Percentiles rank a stretch among this genome's conserved stretches.
phyloP scores from a whole-genome alignment of 2,797 vertebrate genomes.

The Protonibea diacanthus region DNA sequence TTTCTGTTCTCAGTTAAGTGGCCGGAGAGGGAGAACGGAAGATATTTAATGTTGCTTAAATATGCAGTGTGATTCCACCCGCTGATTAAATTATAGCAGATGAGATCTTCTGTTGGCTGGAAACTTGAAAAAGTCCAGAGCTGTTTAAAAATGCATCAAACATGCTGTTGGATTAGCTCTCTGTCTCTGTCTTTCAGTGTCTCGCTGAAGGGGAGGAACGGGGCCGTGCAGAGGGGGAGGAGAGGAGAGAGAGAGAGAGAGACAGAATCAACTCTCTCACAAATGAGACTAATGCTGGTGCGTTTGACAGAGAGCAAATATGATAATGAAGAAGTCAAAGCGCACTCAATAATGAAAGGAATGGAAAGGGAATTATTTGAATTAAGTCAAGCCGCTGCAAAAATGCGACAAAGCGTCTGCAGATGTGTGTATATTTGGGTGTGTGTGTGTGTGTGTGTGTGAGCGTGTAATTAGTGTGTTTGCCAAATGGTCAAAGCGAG shows the following conservation, averaged over 20 bases:
- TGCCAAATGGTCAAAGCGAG: slow-evolving; percentile 72
- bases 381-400: slow-evolving; percentile 42
- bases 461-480: slow-evolving; percentile 74
- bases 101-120: slow-evolving; percentile 81
- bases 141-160: slow-evolving; percentile 89
- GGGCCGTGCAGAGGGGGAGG: slow-evolving; percentile 11
- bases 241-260: neutral
- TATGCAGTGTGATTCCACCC: slow-evolving; percentile 86
- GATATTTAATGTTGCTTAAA: slow-evolving; percentile 87
- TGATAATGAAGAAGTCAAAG: slow-evolving; percentile 60
- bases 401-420: slow-evolving; percentile 50
- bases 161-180: slow-evolving; percentile 84
- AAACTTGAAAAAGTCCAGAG: slow-evolving; percentile 83
- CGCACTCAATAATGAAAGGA: slow-evolving; percentile 54
- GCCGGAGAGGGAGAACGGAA: slow-evolving; percentile 75
- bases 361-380: slow-evolving; percentile 57
- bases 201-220: slow-evolving; percentile 42
- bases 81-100: slow-evolving; percentile 86
- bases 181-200: slow-evolving; percentile 76
- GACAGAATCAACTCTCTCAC: slow-evolving; percentile 46
- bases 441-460: slow-evolving; percentile 20
- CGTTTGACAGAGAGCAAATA: slow-evolving; percentile 68
- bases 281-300: slow-evolving; percentile 57
- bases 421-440: slow-evolving; percentile 2
- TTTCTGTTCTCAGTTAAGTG: slow-evolving; percentile 72